Base-by-base conservation (phyloP, 2,113 vertebrate species). In the Sebastes schlegelii region DNA sequence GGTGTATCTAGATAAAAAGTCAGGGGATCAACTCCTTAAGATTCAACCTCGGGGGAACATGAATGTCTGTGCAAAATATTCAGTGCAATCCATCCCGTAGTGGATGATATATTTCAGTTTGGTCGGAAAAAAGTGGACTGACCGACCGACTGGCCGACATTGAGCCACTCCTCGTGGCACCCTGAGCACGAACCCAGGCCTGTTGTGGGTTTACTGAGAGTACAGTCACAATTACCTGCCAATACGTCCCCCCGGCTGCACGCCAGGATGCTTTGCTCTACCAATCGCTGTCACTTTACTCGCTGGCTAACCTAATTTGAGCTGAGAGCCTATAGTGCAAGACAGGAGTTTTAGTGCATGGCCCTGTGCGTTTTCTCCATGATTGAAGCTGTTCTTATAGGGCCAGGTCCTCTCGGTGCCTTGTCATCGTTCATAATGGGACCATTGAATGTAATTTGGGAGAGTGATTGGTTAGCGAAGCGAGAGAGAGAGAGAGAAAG, bases 231-330 rank as follows among this genome's bases (percentile, higher is more conserved):
- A 21, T 46, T 23, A 68, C 49, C 42, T 68, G 71, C 58, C 58
- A 66, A n/a, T 42, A 45, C 34, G 21, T 43, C 72, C 66, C 34
- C 21, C 8, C 42, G 23, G 71, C 84, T 68, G 14, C 21, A 64
- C 61, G 80, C 64, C 62, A 76, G 46, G 40, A 66, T 67, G 73
- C 46, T 66, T 81, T 45, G 51, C 67, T 54, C 74, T 1, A 58
- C 77, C 86, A 87, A 80, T 76, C 85, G 81, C 67, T 88, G 80
- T 83, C 80, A 89, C 82, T 90, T 90, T 84, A 63, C 64, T 70
- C 9, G 0, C 42, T 51, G 62, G 82, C 77, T 87, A 85, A 90
- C 72, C 63, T 83, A 67, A 90, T 88, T 88, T 69, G 51, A 69
- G 51, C 69, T 19, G 48, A 83, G 70, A 71, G 75, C 88, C 70